Base-by-base conservation (phyloP, 2,797 vertebrate genomes). In the Phrynocephalus forsythii region DNA sequence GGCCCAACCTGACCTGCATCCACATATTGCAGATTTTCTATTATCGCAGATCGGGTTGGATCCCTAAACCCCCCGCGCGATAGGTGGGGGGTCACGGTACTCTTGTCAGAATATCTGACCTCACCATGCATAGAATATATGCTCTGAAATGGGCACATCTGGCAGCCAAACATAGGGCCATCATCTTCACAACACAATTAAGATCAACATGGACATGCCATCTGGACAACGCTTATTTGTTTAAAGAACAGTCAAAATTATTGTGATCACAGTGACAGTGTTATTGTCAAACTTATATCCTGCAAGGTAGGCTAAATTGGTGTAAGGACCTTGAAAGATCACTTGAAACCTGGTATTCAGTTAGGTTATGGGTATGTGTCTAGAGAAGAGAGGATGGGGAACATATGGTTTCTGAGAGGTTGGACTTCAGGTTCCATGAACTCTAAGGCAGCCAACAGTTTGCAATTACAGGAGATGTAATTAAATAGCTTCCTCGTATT, bases 221-320 rank as follows among this genome's bases (percentile, higher is more conserved):
- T 68, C 84, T 85, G 44, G 22, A 26, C 44, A 52, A 28, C 44
- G 63, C 48, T 78, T 71, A 83, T 82, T 82, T 87, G 24, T 68
- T 68, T 84, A 84, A 69, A 71, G 2, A 50, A 1, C 56, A 76
- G 22, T 8, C 48, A 38, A 88, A 8, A 52, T n/a, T 7, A 13
- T 78, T 85, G 84, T 63, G 60, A 63, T 63, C 60, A 63, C 50
- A 52, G 50, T 52, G 50, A 52, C 8, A 5, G 5, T 33, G 10
- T 79, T 91, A 72, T 80, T 79, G 76, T 69, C 84, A 79, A 16
- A 22, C 6, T 56, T 67, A 33, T 30, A 60, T 79, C 20, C 16
- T 38, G 71, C 28, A 71, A 18, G 11, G 24, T 16, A 56, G 66
- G 63, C 0, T 44, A 2, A 26, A 33, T 50, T 67, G 30, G 33